Conservation (phyloP, 2,888 invertebrate genomes). For the Tachystola acroxantha region DNA sequence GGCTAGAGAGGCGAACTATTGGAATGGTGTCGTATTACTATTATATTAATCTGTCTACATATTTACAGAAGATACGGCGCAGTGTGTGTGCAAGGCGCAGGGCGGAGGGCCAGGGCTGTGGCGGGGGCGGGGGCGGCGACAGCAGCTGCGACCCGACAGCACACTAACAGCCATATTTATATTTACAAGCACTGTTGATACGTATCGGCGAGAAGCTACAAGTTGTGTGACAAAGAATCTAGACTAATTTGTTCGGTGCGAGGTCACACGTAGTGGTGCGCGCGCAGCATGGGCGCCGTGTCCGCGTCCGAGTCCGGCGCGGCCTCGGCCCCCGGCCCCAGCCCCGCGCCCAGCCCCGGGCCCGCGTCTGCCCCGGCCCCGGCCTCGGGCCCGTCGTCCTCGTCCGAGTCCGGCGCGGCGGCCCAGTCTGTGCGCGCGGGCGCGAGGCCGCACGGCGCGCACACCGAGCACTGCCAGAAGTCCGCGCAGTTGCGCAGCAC, state of each 20-base stretch:
- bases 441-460: conserved; percentile 80
- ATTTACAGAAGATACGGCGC: too few relatives aligned
- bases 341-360: neutral
- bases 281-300: conserved; percentile 23
- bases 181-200: neutral
- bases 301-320: conserved; percentile 13
- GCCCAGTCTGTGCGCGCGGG: conserved; percentile 88
- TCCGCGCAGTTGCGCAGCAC: conserved; percentile 89
- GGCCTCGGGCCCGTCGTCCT: conserved; percentile 20
- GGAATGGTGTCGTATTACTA: too few relatives aligned
- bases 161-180: neutral
- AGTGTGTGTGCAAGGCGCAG: too few relatives aligned
- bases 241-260: neutral
- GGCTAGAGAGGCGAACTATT: too few relatives aligned
- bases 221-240: too few relatives aligned
- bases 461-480: conserved; percentile 88
- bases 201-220: too few relatives aligned
- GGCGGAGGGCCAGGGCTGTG: too few relatives aligned
- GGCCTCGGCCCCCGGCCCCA: neutral
- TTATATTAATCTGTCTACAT: too few relatives aligned
- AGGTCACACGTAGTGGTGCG: conserved; percentile 20
- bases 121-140: too few relatives aligned
- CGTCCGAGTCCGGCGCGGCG: conserved; percentile 23
- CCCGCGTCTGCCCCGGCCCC: neutral
- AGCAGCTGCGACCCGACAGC: neutral